Evolutionary conservation across 2,888 invertebrate genomes (phyloP).

Genomic region (Sphaeridia pumilis): DNA sequence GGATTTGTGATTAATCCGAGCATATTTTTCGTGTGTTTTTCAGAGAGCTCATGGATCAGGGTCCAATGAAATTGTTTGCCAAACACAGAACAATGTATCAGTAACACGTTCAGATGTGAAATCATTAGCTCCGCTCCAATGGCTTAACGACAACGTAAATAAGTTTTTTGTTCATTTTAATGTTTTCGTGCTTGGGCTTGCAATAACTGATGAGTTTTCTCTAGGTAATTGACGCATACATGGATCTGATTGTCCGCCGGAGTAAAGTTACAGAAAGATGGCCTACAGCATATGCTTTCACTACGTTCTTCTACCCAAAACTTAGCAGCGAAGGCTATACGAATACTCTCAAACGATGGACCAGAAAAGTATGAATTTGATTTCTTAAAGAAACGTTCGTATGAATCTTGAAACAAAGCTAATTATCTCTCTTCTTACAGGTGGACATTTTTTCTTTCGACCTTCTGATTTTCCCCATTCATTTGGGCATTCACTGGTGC

Average conservation of each 20-base stretch:
- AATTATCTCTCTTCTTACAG: conserved; percentile 40
- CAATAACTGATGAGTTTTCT: conserved; percentile 8
- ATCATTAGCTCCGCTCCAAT: conserved; percentile 69
- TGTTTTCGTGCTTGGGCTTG: too few species aligned
- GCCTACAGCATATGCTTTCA: conserved; percentile 73
- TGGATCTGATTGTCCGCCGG: conserved; percentile 78
- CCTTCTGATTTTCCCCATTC: conserved; percentile 78
- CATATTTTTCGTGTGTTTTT: conserved; percentile 3
- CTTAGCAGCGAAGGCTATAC: conserved; percentile 64
- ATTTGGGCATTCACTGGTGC: conserved; percentile 94
- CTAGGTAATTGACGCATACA: conserved; percentile 84
- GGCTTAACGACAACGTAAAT: conserved; percentile 79
- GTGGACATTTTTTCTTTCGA: conserved; percentile 76
- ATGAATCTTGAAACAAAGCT: too few species aligned
- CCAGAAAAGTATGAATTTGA: conserved; percentile 52
- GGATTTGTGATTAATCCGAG: not conserved
- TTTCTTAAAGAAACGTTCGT: too few species aligned
- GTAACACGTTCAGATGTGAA: conserved; percentile 67
- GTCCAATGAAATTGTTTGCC: conserved; percentile 52
- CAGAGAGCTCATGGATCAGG: conserved; percentile 41
- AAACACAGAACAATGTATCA: conserved; percentile 46
- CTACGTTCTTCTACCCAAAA: conserved; percentile 90
- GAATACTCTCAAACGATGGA: conserved; percentile 72
- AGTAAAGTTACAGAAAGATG: conserved; percentile 50
- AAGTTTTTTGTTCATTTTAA: not conserved